Evolutionary conservation across 2,888 invertebrate genomes (phyloP), one percentile per base, ranked within the genome.

Genomic region (Scaptomyza flava): DNA sequence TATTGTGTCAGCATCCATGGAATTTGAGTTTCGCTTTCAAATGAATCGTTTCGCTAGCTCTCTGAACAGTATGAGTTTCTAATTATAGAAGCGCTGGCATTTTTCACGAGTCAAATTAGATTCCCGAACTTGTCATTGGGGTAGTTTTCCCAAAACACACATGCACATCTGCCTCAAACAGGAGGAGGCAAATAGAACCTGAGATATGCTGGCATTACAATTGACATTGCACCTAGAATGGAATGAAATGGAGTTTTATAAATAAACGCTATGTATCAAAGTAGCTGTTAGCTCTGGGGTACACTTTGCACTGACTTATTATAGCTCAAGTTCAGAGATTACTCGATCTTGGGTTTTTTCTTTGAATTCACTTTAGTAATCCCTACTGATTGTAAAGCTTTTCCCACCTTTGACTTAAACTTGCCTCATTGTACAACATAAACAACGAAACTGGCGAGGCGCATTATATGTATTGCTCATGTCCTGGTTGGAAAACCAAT

Each of bases 81-180:
- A 89, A 84, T 76, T 76, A 65, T 87, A 34, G 20, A 74, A 58
- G 71, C 74, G 41, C 43, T 65, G 69, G 73, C 69, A 79, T 79
- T 87, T 77, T 74, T 74, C 77, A 73, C 77, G 52, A 73, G 67
- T 83, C 77, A 76, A 77, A 85, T 87, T 77, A 74, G 70, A 87
- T 68, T 70, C 68, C 70, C 62, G 59, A 30, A 34, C 54, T 63
- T 42, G 17, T 23, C 31, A 43, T 59, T 48, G 75, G 80, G 84
- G 80, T 83, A 71, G 86, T 81, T 80, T 45, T 17, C 23, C 33
- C 6, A 36, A 38, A 50, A 50, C 48, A 34, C 48, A 48, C 33
- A 9, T 9, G 50, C 47, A 42, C 69, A 68, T 84, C 50, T 54
- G 42, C 36, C 60, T 57, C 38, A 33, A 4, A 34, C 27, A 17